A percentile compares a stretch with the other conserved stretches of the same genome.
These are phyloP conservation scores for Sarcophaga bullata DNA, from an alignment of 1,140 invertebrate genomes.

Conservation along the genomic window DNA sequence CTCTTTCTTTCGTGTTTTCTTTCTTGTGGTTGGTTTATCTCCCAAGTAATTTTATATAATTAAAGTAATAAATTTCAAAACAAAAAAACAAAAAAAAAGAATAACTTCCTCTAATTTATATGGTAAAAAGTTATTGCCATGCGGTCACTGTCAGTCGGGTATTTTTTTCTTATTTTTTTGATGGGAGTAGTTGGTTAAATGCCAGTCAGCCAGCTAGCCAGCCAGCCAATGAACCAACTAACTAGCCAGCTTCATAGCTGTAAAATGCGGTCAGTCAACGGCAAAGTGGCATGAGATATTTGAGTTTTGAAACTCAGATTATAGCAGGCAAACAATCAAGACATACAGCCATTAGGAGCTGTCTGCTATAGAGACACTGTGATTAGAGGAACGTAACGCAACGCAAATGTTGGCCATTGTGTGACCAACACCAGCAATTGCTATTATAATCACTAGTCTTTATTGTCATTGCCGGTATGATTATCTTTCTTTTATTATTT, in stretches of 20 bases:
- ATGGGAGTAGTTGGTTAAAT: no score
- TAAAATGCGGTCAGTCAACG: conserved; percentile 39
- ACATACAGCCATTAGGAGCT: not conserved
- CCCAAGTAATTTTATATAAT: conserved; percentile 39
- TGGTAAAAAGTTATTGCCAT: not conserved
- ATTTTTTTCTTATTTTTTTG: not conserved
- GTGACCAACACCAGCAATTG: not conserved
- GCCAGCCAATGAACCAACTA: no score
- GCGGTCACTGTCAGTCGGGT: not conserved
- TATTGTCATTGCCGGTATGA: not conserved
- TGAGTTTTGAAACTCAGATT: not conserved
- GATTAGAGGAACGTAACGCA: not conserved
- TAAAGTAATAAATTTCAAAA: conserved; percentile 39
- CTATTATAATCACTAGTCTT: not conserved
- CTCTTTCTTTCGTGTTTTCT: conserved; percentile 3
- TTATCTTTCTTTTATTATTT: not conserved
- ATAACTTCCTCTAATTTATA: conserved; percentile 20
- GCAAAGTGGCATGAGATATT: conserved; percentile 7
- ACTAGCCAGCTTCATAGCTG: not conserved
- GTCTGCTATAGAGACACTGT: not conserved
- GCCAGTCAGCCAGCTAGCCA: no score
- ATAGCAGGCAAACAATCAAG: not conserved
- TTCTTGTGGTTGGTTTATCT: not conserved
- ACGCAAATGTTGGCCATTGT: not conserved
- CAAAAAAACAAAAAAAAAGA: no score